Evolutionary conservation across 2,888 invertebrate genomes (phyloP).

Genomic region (Epinotia ramella): DNA sequence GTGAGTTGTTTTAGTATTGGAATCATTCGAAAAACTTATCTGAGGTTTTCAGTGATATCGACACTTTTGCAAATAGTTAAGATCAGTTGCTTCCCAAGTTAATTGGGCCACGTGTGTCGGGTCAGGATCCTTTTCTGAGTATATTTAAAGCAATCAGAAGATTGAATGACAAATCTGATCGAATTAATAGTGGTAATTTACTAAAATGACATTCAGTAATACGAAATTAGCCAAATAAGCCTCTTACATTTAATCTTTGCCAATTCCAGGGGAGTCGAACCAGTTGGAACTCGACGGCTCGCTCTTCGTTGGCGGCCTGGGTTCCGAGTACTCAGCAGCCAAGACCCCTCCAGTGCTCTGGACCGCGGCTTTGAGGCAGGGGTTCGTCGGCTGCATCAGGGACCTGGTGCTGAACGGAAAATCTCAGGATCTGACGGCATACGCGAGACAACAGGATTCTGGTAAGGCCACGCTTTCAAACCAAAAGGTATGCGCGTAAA

Average conservation of each 20-base stretch:
- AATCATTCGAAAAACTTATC: neutral
- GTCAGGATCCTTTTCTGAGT: neutral
- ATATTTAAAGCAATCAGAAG: neutral
- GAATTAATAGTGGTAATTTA: no score
- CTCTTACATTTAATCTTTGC: neutral
- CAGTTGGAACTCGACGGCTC: conserved; percentile 95
- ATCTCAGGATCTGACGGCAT: conserved; percentile 94
- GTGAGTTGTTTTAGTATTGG: conserved; percentile 69
- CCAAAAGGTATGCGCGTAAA: neutral
- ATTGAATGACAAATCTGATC: no score
- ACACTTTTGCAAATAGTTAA: neutral
- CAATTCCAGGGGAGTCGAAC: conserved; percentile 90
- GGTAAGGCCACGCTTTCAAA: conserved; percentile 80
- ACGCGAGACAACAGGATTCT: conserved; percentile 95
- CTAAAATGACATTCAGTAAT: no score
- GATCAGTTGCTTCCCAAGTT: no score
- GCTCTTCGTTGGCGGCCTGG: conserved; percentile 95
- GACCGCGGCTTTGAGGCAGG: conserved; percentile 95
- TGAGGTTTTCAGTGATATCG: neutral
- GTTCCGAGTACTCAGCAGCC: conserved; percentile 91
- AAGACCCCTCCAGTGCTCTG: conserved; percentile 94
- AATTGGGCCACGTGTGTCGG: no score
- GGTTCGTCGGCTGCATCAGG: conserved; percentile 97
- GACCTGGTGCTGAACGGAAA: conserved; percentile 95
- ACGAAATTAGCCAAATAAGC: no score